Evolutionary conservation across 2,888 invertebrate genomes (phyloP).

Genomic region (Drosophila paracracens): DNA sequence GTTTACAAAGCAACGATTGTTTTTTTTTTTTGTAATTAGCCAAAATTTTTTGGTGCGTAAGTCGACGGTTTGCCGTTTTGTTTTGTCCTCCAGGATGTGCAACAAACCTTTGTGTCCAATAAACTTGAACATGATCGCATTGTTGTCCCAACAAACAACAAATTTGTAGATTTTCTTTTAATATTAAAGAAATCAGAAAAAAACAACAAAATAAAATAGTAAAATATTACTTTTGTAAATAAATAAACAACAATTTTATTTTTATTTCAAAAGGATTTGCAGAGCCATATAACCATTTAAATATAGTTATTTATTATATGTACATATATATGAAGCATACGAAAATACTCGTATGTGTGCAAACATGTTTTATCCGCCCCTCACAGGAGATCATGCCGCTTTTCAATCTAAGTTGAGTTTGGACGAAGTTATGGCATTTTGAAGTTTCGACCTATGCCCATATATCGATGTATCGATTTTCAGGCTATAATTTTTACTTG

Average conservation of each 20-base stretch:
- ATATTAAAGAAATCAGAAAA: slow-evolving; percentile 59
- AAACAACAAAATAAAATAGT: slow-evolving; percentile 77
- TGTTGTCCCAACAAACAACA: slow-evolving; percentile 50
- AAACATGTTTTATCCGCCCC: too few relatives aligned
- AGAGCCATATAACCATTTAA: background rate
- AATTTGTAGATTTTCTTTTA: slow-evolving; percentile 74
- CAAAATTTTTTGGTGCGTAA: slow-evolving; percentile 45
- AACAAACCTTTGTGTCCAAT: slow-evolving; percentile 42
- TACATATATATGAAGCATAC: too few relatives aligned
- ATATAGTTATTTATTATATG: background rate
- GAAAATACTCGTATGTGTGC: too few relatives aligned
- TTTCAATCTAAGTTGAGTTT: too few relatives aligned
- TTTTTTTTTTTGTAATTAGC: slow-evolving; percentile 30
- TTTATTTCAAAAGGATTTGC: slow-evolving; percentile 20
- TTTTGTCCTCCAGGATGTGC: slow-evolving; percentile 57
- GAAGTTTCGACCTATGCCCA: too few relatives aligned
- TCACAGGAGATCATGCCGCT: too few relatives aligned
- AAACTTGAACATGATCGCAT: slow-evolving; percentile 27
- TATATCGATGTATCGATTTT: too few relatives aligned
- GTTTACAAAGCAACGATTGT: slow-evolving; percentile 32
- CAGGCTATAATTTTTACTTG: too few relatives aligned
- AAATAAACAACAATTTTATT: slow-evolving; percentile 46
- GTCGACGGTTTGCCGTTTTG: slow-evolving; percentile 59
- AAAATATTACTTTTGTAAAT: slow-evolving; percentile 81
- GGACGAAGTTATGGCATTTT: too few relatives aligned